Base-by-base conservation (phyloP, 1,140 invertebrate species). In the Eurosta solidaginis region DNA sequence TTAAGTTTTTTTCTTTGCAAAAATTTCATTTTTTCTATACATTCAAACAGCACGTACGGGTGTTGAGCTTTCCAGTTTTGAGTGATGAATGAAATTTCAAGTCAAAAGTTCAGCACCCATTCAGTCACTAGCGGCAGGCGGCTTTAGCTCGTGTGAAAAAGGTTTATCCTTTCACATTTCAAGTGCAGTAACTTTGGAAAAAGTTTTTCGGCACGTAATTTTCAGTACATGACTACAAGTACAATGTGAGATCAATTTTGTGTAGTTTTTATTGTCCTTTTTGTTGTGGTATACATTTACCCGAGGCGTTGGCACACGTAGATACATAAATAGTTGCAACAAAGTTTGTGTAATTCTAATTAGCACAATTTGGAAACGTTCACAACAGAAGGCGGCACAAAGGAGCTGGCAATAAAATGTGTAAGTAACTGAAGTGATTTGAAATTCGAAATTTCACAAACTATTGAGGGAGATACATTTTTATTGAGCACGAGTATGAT, bases 311-410 rank as follows among this genome's bases (percentile, higher is more conserved):
- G 14, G 14, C 29, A 36, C 29, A 59, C 27, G 2, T 10, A 59
- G 27, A 1, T 25, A 0, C 7, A 3, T 12, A 54, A 54, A 10
- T 54, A 54, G 50, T 54, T 25, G 27, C 25, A 59, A 59, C 54
- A 59, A 59, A 59, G 54, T 59, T 59, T 12, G n/a, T 33, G 29
- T 29, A 59, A 3, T 22, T 33, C 54, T 59, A 59, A 59, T 59
- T 59, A 59, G 54, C 54, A 59, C 54, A 59, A 59, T 59, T 59
- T 59, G 54, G 29, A 59, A 33, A 59, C 33, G 54, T 59, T 59
- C 54, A 59, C 54, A 33, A 36, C 54, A 59, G 54, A 25, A 29
- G 29, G 2, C 54, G 54, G 54, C 54, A 59, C n/a, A 59, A 17
- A 29, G 27, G 33, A 36, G 27, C 54, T 17, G 22, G 7, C 27